phyloP scores from a whole-genome alignment of 2,113 vertebrate genomes.

The Xiphophorus maculatus region DNA sequence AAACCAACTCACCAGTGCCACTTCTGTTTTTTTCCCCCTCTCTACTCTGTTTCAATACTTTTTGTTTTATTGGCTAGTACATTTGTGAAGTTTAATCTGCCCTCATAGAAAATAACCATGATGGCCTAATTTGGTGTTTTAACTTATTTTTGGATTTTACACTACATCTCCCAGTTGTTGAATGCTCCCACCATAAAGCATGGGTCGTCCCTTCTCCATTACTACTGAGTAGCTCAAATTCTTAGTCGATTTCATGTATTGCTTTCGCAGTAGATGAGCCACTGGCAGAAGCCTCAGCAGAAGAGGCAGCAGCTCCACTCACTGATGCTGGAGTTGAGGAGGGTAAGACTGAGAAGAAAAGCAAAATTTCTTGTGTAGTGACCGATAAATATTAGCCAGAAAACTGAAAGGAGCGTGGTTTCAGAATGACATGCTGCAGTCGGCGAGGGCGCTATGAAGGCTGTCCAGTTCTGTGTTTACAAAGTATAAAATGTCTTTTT shows the following conservation, averaged over 20 bases:
- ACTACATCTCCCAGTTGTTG: constrained; percentile 29
- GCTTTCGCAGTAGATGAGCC: constrained; percentile 53
- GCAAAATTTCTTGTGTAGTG: neutral
- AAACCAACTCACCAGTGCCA: constrained; percentile 7
- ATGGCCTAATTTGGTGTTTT: neutral
- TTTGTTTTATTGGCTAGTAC: neutral
- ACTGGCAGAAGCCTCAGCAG: constrained; percentile 16
- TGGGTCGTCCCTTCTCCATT: constrained; percentile 7
- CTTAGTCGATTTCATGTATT: constrained; percentile 29
- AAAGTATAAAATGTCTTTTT: no score
- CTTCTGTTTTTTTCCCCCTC: neutral
- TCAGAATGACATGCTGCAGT: neutral
- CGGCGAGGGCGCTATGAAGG: no score
- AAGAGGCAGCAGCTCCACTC: constrained; percentile 36
- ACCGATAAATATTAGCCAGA: neutral
- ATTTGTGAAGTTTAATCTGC: neutral
- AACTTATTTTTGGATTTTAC: neutral
- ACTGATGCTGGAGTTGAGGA: constrained; percentile 30
- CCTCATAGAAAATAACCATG: neutral
- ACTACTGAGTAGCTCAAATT: neutral
- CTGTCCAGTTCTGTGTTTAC: no score
- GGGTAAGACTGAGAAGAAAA: no score
- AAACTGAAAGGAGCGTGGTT: neutral
- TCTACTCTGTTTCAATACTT: neutral
- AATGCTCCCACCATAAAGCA: constrained; percentile 27